Evolutionary conservation across 2,888 invertebrate species (phyloP).

Genomic region (Drosophila nr. perissopoda): DNA sequence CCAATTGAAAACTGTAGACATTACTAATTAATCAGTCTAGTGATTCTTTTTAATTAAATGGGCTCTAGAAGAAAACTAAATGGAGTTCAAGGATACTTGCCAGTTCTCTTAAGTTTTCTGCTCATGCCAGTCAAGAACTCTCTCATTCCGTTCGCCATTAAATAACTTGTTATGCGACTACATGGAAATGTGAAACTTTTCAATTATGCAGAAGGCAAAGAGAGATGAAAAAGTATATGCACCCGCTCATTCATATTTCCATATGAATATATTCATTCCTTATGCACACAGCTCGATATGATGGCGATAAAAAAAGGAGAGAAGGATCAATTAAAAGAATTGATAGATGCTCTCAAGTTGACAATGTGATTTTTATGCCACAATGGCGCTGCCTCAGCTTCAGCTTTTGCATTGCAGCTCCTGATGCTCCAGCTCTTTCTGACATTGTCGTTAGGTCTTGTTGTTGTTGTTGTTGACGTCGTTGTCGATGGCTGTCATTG

Average conservation of each 20-base stretch:
- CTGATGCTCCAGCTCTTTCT: conserved; percentile 25
- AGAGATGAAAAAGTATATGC: not conserved
- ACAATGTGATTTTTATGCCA: conserved; percentile 67
- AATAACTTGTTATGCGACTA: conserved; percentile 30
- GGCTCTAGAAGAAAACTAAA: conserved; percentile 2
- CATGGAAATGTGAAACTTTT: conserved; percentile 42
- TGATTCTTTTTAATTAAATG: conserved; percentile 18
- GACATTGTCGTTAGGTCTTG: conserved; percentile 11
- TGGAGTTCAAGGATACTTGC: conserved; percentile 11
- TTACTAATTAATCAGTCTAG: conserved; percentile 22
- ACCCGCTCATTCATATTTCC: conserved; percentile 52
- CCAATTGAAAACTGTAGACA: conserved; percentile 1
- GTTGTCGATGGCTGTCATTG: conserved; percentile 70
- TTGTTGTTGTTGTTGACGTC: conserved; percentile 29
- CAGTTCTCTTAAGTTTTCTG: not conserved
- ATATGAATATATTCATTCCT: conserved; percentile 51
- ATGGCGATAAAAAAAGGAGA: conserved; percentile 26
- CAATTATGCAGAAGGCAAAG: conserved; percentile 11
- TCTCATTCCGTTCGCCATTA: not conserved
- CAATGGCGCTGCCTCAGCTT: conserved; percentile 38
- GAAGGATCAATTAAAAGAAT: conserved; percentile 72
- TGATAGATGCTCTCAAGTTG: conserved; percentile 70
- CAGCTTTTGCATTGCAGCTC: conserved; percentile 7
- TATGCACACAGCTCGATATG: conserved; percentile 17
- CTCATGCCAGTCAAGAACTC: not conserved